Base-by-base conservation (phyloP, 1,140 invertebrate species). In the Drosophila burlai region DNA sequence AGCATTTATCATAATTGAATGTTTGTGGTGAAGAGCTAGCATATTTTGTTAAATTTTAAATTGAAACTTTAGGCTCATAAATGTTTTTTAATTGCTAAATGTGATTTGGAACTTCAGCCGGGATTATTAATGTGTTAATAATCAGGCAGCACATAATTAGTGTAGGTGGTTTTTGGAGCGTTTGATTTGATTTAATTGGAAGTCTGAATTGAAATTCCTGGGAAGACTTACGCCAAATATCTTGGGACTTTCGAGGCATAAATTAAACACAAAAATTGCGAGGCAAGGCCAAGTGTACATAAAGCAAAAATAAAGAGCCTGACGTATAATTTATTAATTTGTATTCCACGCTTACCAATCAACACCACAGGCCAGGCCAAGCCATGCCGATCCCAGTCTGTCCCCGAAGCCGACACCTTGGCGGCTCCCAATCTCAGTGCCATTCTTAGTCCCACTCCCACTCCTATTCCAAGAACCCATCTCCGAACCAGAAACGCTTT, bases 261-360 rank as follows among this genome's bases (percentile, higher is more conserved):
- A 69, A 68, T 69, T 50, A 68, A 58, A 7, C 21, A 57, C 38
- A 36, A 63, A 63, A 26, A 5, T 42, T 26, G 26, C 21, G 13
- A 61, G 47, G 13, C 46, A 58, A 60, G 55, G 45, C 36, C 54
- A 71, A 54, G 31, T 34, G 31, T 40, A 52, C 50, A 74, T 69
- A 63, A 50, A 36, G 26, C 16, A 52, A 63, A 78, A 67, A 59
- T 65, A 78, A 83, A 57, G 52, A 61, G 69, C 59, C 47, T 49
- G 46, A 43, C 47, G 63, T 69, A 81, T 90, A 90, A 82, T 80
- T 82, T 69, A 89, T 82, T 79, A 79, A 89, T 89, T 89, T 81
- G 74, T 89, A 83, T 89, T 83, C 84, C 81, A 83, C 67, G 80
- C 83, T 80, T 54, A 75, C 54, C 76, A 71, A 78, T 72, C 66